Percentiles rank a stretch among this genome's conserved stretches.
Conservation (phyloP, 2,113 vertebrate genomes). For the Cheilinus undulatus region DNA sequence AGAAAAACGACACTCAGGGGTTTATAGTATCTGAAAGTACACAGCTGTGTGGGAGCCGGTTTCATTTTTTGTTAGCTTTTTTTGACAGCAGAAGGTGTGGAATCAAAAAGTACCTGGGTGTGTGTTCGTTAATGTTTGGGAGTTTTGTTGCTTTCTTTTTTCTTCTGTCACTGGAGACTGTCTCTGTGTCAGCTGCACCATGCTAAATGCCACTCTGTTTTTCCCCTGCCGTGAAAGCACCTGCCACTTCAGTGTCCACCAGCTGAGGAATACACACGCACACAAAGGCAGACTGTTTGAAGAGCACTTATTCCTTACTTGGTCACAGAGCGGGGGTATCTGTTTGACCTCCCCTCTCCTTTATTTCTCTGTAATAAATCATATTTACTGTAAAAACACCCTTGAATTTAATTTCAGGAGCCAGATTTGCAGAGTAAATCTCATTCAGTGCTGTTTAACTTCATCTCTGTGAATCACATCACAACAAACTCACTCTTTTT, state of each 20-base stretch:
- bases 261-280: conserved; percentile 51
- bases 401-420: conserved; percentile 5
- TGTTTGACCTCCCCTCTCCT: conserved; percentile 51
- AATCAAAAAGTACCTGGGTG: conserved; percentile 42
- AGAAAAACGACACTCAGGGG: conserved; percentile 49
- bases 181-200: conserved; percentile 69
- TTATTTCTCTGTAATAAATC: conserved; percentile 46
- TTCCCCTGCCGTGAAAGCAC: conserved; percentile 72
- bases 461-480: conserved; percentile 27
- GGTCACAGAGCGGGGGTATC: conserved; percentile 68
- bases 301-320: conserved; percentile 74
- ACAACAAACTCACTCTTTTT: conserved; percentile 25
- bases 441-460: not conserved
- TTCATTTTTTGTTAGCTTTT: conserved; percentile 8
- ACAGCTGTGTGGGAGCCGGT: conserved; percentile 9
- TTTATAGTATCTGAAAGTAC: conserved; percentile 41
- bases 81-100: conserved; percentile 21
- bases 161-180: conserved; percentile 53
- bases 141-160: conserved; percentile 37
- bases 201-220: conserved; percentile 77
- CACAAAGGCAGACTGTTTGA: conserved; percentile 42
- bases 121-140: conserved; percentile 29
- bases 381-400: conserved; percentile 12
- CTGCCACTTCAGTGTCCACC: conserved; percentile 75
- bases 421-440: conserved; percentile 3